Conservation (phyloP, 2,888 invertebrate species). For the Cosmia trapezina region DNA sequence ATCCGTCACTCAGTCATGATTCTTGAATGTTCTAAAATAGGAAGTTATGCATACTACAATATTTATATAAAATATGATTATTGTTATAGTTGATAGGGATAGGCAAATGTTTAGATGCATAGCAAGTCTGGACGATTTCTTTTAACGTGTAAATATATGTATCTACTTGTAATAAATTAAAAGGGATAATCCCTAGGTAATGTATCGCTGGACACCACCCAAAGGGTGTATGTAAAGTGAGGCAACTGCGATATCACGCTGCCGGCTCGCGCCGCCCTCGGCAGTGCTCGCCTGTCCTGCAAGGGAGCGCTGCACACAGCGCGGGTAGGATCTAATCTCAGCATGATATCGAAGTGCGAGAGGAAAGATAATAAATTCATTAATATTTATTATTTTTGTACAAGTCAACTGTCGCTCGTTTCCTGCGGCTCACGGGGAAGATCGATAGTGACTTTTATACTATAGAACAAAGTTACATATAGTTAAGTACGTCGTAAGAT, state of each 20-base stretch:
- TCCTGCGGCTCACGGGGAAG: constrained; percentile 78
- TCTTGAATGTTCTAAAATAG: constrained; percentile 65
- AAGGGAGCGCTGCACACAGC: neutral
- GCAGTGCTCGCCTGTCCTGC: constrained; percentile 8
- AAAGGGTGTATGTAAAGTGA: constrained; percentile 46
- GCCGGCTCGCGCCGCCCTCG: constrained; percentile 25
- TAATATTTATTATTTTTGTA: constrained; percentile 78
- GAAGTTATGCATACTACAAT: constrained; percentile 57
- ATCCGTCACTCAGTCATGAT: constrained; percentile 67
- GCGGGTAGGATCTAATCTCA: constrained; percentile 46
- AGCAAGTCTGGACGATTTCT: constrained; percentile 52
- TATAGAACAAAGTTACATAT: constrained; percentile 57
- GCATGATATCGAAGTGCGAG: constrained; percentile 68
- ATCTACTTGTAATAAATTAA: constrained; percentile 65
- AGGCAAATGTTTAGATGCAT: constrained; percentile 69
- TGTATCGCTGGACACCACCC: constrained; percentile 41
- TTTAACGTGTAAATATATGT: constrained; percentile 71
- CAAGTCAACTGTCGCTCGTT: constrained; percentile 69
- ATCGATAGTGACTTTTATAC: constrained; percentile 70
- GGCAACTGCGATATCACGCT: constrained; percentile 57
- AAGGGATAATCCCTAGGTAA: constrained; percentile 42
- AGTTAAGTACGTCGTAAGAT: constrained; percentile 56
- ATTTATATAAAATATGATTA: constrained; percentile 63
- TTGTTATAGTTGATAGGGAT: constrained; percentile 75
- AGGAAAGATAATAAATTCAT: constrained; percentile 65